Base-by-base conservation (phyloP, 2,888 invertebrate species). In the Erebia palarica region DNA sequence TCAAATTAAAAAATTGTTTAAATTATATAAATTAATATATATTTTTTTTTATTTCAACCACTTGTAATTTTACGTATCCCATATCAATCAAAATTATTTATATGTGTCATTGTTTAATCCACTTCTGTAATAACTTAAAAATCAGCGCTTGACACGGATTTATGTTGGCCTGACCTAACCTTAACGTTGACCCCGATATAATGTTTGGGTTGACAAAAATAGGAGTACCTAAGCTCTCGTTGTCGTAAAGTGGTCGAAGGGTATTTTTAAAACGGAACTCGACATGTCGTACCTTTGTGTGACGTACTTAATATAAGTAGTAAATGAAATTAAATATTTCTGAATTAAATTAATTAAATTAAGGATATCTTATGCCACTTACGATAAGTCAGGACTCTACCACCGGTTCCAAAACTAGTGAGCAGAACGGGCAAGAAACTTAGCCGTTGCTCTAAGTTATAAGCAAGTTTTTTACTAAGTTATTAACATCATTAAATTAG, bases 171-270 rank as follows among this genome's bases (percentile, higher is more conserved):
- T 69, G 76, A 75, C 76, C 74, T 76, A 73, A 75, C 75, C 74
- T 76, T 74, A 75, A 74, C 74, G 74, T 75, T 75, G 75, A 71
- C 76, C 75, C 67, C 68, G 69, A 76, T 75, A 70, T 66, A 70
- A 65, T 75, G 72, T 73, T 75, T 68, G 61, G 67, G 71, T 72
- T 74, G 75, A 75, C 73, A 69, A 73, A 75, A 75, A 75, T 75
- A 73, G 73, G 71, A 51, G 70, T 71, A 73, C 69, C 60, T 63
- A 47, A 47, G 47, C 47, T 4, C 53, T 59, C 27, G 59, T 69
- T 53, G 65, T 58, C 13, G 5, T 73, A 71, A 59, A 69, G 36
- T 36, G 58, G 53, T 60, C 2, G 53, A 60, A 51, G 36, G 8
- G 14, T 61, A 57, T 42, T 55, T 55, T 69, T n/a, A 66, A 69